Evolutionary conservation across 1,140 invertebrate species (phyloP).

Genomic region (Periplaneta americana): DNA sequence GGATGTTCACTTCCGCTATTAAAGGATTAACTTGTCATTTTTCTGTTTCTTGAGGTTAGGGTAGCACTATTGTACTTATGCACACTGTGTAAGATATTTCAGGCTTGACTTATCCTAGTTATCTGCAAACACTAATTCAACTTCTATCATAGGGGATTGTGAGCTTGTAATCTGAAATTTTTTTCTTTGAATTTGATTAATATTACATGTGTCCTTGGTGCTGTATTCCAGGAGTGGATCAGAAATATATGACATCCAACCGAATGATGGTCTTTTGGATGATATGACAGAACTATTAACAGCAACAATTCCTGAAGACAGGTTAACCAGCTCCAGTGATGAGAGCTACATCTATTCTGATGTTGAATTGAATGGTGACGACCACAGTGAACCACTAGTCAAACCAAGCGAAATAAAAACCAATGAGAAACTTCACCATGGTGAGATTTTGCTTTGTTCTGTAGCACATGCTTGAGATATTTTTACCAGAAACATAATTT

Average conservation of each 20-base stretch:
- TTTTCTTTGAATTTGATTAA: background rate
- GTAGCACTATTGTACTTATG: too few species aligned
- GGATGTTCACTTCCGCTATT: too few species aligned
- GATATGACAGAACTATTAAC: constrained; percentile 43
- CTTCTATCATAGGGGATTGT: background rate
- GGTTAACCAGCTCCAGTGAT: constrained; percentile 51
- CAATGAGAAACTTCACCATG: constrained; percentile 39
- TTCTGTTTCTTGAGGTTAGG: too few species aligned
- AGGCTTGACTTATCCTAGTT: too few species aligned
- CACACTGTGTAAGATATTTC: too few species aligned
- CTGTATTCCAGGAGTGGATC: constrained; percentile 56
- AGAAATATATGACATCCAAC: constrained; percentile 78
- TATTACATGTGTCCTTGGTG: background rate
- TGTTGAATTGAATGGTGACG: constrained; percentile 39
- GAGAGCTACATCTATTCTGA: constrained; percentile 65
- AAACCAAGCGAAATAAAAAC: constrained; percentile 47
- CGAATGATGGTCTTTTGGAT: constrained; percentile 48
- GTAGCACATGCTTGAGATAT: too few species aligned
- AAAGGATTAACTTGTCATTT: too few species aligned
- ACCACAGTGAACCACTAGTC: constrained; percentile 43
- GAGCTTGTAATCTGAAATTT: background rate
- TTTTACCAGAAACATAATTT: too few species aligned
- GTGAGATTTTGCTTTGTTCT: too few species aligned
- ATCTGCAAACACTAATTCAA: too few species aligned
- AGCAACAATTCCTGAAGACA: constrained; percentile 36